Evolutionary conservation across 2,888 invertebrate genomes (phyloP).

Genomic region (Mamestra brassicae): DNA sequence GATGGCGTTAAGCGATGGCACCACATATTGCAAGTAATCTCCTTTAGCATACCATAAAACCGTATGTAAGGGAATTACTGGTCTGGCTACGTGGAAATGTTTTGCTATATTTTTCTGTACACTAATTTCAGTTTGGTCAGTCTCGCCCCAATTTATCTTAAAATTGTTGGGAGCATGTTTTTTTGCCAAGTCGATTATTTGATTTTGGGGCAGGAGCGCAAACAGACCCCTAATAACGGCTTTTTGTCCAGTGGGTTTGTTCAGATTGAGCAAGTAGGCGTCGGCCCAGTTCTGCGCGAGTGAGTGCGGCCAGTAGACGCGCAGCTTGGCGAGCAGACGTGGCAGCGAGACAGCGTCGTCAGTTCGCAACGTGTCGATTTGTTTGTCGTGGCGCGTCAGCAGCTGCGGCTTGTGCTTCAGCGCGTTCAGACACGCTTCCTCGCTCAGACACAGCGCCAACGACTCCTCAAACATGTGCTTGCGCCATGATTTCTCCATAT

Average conservation of each 20-base stretch:
- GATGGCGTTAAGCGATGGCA: constrained; percentile 80
- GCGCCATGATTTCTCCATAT: constrained; percentile 77
- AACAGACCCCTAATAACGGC: constrained; percentile 74
- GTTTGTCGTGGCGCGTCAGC: constrained; percentile 68
- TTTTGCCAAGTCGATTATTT: constrained; percentile 71
- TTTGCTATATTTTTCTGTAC: constrained; percentile 78
- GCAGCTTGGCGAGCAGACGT: constrained; percentile 69
- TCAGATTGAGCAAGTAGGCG: constrained; percentile 68
- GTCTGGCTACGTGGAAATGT: constrained; percentile 79
- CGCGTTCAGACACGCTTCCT: constrained; percentile 77
- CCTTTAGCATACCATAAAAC: constrained; percentile 80
- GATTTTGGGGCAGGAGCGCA: constrained; percentile 70
- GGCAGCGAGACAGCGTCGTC: constrained; percentile 70
- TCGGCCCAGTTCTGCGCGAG: constrained; percentile 70
- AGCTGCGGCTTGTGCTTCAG: constrained; percentile 80
- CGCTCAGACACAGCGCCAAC: constrained; percentile 70
- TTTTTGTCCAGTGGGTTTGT: constrained; percentile 71
- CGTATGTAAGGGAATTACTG: constrained; percentile 72
- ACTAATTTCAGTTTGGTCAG: constrained; percentile 72
- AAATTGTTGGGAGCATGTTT: constrained; percentile 74
- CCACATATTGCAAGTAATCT: constrained; percentile 81
- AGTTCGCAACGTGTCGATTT: constrained; percentile 68
- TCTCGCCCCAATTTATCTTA: constrained; percentile 79
- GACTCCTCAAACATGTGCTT: constrained; percentile 80
- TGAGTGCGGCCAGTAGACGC: too few relatives aligned